phyloP scores from a whole-genome alignment of 2,888 invertebrate genomes.

The Mesopsocus fuscifrons region DNA sequence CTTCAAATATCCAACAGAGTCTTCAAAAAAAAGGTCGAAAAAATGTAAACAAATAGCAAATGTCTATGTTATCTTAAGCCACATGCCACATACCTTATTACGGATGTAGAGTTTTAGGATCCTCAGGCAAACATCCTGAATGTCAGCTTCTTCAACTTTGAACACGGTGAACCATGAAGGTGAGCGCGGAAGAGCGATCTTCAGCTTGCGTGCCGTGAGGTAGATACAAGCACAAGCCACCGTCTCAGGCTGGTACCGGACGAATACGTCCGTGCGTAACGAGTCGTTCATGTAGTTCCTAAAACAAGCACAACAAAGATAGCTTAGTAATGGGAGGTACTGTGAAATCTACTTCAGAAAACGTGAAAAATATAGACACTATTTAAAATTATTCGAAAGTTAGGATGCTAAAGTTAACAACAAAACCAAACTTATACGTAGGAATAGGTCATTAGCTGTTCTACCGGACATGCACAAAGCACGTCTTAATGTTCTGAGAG shows the following conservation, averaged over 20 bases:
- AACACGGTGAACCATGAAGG: conserved; percentile 86
- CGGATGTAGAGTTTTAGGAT: conserved; percentile 72
- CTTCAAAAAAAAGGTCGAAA: too few species aligned
- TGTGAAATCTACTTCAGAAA: conserved; percentile 1
- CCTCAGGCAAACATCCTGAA: conserved; percentile 62
- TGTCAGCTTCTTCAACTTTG: conserved; percentile 61
- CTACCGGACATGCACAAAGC: too few species aligned
- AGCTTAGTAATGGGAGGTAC: conserved; percentile 1
- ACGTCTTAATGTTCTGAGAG: too few species aligned
- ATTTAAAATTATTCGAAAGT: too few species aligned
- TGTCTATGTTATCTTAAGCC: too few species aligned
- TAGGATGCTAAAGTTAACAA: too few species aligned
- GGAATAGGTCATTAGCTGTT: too few species aligned
- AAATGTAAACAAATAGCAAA: too few species aligned
- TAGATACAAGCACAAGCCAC: conserved; percentile 99
- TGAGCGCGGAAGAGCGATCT: conserved; percentile 64
- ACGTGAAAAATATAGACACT: not conserved
- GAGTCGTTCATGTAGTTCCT: conserved; percentile 99
- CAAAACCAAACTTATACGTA: too few species aligned
- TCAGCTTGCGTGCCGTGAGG: conserved; percentile 74
- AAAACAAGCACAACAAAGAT: conserved; percentile 16
- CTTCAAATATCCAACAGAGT: too few species aligned
- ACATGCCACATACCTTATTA: conserved; percentile 44
- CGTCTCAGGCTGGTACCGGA: conserved; percentile 88
- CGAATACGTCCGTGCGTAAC: conserved; percentile 87